Evolutionary conservation across 2,113 vertebrate genomes (phyloP).

Genomic region (Tyrannus savana): DNA sequence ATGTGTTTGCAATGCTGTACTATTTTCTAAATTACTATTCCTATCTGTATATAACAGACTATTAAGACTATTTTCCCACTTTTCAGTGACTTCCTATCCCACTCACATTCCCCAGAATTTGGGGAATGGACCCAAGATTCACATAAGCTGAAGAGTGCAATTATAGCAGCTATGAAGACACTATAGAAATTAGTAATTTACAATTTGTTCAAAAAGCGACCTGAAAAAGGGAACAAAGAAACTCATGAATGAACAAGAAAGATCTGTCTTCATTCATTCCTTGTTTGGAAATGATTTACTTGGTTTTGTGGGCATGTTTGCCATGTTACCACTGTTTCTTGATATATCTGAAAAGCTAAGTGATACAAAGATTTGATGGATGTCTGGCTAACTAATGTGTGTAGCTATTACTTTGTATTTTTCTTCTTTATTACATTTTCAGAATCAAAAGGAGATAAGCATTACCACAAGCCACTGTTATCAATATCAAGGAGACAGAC

Average conservation of each 20-base stretch:
- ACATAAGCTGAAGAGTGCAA: not conserved
- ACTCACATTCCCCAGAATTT: not conserved
- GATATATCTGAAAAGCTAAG: not conserved
- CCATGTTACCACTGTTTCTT: not conserved
- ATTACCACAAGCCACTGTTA: conserved; percentile 61
- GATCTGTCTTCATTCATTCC: not conserved
- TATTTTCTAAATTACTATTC: not conserved
- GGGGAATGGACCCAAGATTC: not conserved
- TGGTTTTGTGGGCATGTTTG: not conserved
- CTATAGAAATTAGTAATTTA: not conserved
- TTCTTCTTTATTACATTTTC: conserved; percentile 75
- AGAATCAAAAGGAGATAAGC: conserved; percentile 74
- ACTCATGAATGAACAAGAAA: not conserved
- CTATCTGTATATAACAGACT: not conserved
- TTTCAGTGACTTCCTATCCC: not conserved
- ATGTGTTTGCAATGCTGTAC: not conserved
- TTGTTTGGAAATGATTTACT: conserved; percentile 11
- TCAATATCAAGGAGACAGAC: conserved; percentile 71
- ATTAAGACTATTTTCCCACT: not conserved
- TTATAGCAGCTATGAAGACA: not conserved
- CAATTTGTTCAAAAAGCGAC: conserved; percentile 9
- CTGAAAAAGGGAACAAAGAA: conserved; percentile 33
- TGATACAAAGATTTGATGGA: conserved; percentile 49
- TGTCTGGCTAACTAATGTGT: conserved; percentile 46
- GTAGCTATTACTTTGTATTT: conserved; percentile 69